phyloP scores from a whole-genome alignment of 2,888 invertebrate species.

The Dione juno region DNA sequence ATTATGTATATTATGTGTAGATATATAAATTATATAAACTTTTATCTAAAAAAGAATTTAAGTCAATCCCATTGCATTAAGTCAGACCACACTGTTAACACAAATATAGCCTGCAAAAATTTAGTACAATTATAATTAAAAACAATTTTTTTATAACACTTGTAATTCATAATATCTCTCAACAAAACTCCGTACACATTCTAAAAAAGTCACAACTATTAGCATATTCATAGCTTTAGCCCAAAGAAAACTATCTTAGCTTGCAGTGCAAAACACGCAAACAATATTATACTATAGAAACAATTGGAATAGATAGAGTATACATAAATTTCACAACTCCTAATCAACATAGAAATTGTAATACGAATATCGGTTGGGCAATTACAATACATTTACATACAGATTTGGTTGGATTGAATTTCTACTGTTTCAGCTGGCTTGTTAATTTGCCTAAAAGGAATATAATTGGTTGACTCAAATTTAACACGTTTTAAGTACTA shows the following conservation, averaged over 20 bases:
- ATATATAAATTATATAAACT: no score
- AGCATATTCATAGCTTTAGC: background rate
- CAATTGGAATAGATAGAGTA: constrained; percentile 53
- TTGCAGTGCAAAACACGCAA: constrained; percentile 52
- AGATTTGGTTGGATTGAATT: constrained; percentile 79
- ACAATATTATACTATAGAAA: constrained; percentile 73
- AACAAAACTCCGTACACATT: background rate
- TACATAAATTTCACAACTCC: constrained; percentile 67
- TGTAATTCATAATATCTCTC: no score
- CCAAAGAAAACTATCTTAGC: constrained; percentile 41
- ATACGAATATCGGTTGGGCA: constrained; percentile 74
- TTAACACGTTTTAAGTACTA: constrained; percentile 57
- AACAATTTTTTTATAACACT: no score
- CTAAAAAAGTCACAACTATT: background rate
- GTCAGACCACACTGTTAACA: no score
- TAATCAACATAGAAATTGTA: constrained; percentile 75
- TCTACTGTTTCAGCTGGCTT: constrained; percentile 68
- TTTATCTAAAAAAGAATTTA: no score
- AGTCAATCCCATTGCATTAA: no score
- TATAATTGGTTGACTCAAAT: constrained; percentile 72
- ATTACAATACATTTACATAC: constrained; percentile 81
- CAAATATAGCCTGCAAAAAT: no score
- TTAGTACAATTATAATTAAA: no score
- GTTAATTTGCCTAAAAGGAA: constrained; percentile 81
- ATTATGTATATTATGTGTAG: no score